Conservation (phyloP, 2,797 vertebrate species). For the Sebastes steindachneri region DNA sequence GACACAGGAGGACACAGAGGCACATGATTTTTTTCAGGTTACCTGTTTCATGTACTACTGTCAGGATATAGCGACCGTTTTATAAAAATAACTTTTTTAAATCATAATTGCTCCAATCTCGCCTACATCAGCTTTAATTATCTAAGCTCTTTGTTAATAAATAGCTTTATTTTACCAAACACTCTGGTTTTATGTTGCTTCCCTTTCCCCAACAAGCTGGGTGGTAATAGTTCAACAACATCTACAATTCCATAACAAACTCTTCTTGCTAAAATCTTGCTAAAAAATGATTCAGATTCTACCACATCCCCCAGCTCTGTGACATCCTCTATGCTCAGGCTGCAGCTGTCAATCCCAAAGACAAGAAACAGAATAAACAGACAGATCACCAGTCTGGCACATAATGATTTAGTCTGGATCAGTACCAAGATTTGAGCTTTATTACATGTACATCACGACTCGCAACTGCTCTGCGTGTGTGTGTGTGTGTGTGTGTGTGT, state of each 20-base stretch:
- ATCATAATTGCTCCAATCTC: no score
- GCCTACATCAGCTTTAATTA: no score
- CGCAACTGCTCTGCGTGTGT: constrained; percentile 5
- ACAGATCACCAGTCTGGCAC: constrained; percentile 16
- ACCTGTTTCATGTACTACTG: no score
- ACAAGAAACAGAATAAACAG: constrained; percentile 1
- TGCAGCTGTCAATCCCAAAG: background rate
- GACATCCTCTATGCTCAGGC: background rate
- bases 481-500: constrained; percentile 13
- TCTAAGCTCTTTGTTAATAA: no score
- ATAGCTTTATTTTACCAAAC: no score
- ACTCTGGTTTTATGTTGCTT: no score
- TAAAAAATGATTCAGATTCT: background rate
- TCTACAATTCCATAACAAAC: background rate
- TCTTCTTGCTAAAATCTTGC: no score
- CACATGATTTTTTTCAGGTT: no score
- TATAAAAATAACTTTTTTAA: no score
- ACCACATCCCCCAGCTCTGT: background rate
- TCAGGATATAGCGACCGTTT: no score
- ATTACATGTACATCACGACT: constrained; percentile 20
- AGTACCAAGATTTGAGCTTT: constrained; percentile 10
- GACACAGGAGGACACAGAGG: no score
- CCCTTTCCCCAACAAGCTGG: no score
- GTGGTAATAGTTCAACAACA: background rate
- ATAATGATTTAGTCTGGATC: constrained; percentile 11